Percentiles rank a stretch among this genome's conserved stretches.
Conservation (phyloP, 2,797 vertebrate species). For the Cacajao melanocephalus region DNA sequence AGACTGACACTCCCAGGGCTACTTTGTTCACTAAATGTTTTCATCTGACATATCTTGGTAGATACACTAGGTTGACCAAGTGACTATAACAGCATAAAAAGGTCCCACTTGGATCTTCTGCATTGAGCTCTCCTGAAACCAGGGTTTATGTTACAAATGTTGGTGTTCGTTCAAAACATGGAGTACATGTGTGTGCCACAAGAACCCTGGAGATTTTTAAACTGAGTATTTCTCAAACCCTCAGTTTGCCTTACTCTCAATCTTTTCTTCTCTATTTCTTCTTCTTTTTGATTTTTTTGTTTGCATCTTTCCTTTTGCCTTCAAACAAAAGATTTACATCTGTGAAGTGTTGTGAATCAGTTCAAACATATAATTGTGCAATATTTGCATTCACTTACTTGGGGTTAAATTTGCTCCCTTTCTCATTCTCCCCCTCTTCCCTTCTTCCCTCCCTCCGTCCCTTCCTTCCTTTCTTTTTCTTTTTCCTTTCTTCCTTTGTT, state of each 20-base stretch:
- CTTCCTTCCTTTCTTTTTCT: no score
- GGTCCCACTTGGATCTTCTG: not conserved
- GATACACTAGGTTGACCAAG: not conserved
- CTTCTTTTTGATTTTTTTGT: not conserved
- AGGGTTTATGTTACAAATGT: not conserved
- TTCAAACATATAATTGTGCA: not conserved
- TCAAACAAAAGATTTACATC: not conserved
- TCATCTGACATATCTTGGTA: not conserved
- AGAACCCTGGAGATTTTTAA: not conserved
- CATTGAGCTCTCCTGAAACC: not conserved
- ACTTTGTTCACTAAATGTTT: not conserved
- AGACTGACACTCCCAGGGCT: not conserved
- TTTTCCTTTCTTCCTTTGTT: no score
- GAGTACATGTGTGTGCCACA: rapidly evolving
- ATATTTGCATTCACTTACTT: not conserved
- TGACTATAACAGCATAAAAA: not conserved
- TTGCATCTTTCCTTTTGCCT: not conserved
- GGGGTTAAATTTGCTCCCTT: not conserved
- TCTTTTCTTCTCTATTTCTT: not conserved
- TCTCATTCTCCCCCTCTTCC: not conserved
- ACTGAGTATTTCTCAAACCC: not conserved
- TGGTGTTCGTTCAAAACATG: not conserved
- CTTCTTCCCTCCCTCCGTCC: no score
- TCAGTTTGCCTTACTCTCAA: not conserved
- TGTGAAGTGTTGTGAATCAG: not conserved